Base-by-base conservation (phyloP, 2,888 invertebrate genomes). In the Pyrocoelia pectoralis region DNA sequence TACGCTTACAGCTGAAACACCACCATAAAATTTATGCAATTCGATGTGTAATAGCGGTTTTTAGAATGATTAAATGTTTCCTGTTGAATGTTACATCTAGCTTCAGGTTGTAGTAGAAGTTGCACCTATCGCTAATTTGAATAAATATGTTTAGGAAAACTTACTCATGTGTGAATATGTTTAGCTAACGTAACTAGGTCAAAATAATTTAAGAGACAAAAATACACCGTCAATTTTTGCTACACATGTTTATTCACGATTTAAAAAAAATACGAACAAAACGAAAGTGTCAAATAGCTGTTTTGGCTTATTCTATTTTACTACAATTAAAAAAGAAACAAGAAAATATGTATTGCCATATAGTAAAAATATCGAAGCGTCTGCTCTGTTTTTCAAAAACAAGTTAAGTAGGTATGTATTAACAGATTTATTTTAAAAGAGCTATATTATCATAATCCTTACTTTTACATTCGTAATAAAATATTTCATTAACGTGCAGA, bases 21-120 rank as follows among this genome's bases (percentile, higher is more conserved):
- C 17, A 46, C 17, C 46, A 46, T 46, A 46, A 46, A 46, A 46
- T 46, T 46, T 46, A 46, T 46, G 46, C 46, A 46, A 46, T 15
- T 46, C 17, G 15, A 46, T 46, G 46, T 46, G 46, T 46, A 46
- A 46, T 46, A 18, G 46, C 18, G 46, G 46, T 46, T 46, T 46
- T 46, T 24, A 17, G n/a, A 18, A 46, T 17, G 46, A 46, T 46
- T 46, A 46, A 46, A 46, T 46, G 46, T 46, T 46, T 46, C 46
- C 46, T 46, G 46, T 46, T n/a, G 17, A 41, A 46, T 46, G 46
- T 18, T 43, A 43, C 41, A 15, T 43, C 15, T 15, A 43, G 46
- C 46, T 46, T 15, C 18, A 18, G 46, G 46, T 46, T 46, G 18
- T 46, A 18, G 10, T 17, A 46, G 46, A 46, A 46, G 43, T 15